Base-by-base conservation (phyloP, 2,888 invertebrate genomes). In the Pyrochroa serraticornis region DNA sequence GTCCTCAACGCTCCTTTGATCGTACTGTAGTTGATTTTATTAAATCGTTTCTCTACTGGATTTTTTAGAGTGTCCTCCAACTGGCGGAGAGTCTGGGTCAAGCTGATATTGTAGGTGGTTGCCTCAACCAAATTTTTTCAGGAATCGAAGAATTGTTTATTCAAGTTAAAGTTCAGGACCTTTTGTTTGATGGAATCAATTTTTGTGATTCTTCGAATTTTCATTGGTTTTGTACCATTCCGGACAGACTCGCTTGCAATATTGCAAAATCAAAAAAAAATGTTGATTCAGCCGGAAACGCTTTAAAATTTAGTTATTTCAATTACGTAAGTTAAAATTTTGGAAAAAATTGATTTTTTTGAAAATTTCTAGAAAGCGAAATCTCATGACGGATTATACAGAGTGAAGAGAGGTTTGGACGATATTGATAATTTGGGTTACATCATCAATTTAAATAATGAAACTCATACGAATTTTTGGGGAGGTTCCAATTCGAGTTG, bases 1-100 rank as follows among this genome's bases (percentile, higher is more conserved):
- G 79, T 86, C 48, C 75, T 86, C 51, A 84, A 87, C 70, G 80
- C 83, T 33, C 80, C 83, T 1, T 82, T 86, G 51, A 60, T 86
- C 79, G 86, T 86, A 70, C 79, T 74, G 56, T 22, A 22, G 3
- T 38, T 31, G 8, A 8, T 6, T 22, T 22, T 22, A 5, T 5
- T 5, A 3, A 2, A 10, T 33, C 10, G 2, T 10, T n/a, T 35
- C 10, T 13, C 2, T 6, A 22, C 35, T 30, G 7, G 3, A 13
- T 7, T 3, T 7, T 6, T n/a, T 9, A 48, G 48, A 12, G 22
- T 7, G 22, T 33, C 6, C 22, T 38, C 7, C 38, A 48, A 48
- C 1, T 5, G 22, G 36, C 31, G 8, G 48, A 48, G 37, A 32
- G 37, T 12, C 13, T 48, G 6, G 37, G 48, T 8, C 0, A 9